A percentile compares a stretch with the other conserved stretches of the same genome.
Conservation (phyloP, 2,797 vertebrate genomes). For the Phoebastria nigripes region DNA sequence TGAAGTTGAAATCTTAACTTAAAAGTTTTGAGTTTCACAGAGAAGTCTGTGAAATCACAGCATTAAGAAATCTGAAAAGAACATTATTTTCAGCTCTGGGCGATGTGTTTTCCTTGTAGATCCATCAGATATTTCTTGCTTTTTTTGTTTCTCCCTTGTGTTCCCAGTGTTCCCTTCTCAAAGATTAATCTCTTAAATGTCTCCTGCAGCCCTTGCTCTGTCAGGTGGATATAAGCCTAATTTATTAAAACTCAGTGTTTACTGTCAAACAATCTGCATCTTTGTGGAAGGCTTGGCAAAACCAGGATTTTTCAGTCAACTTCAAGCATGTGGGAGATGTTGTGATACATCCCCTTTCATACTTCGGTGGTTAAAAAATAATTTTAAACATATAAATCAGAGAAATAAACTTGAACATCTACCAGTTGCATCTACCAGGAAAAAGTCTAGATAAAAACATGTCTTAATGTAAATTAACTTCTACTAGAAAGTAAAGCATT, state of each 20-base stretch:
- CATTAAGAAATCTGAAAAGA: not conserved
- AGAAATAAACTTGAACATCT: not conserved
- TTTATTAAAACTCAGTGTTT: not conserved
- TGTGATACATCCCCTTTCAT: not conserved
- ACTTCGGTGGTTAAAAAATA: not conserved
- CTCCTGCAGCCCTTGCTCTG: not conserved
- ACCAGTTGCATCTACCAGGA: not conserved
- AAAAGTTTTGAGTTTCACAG: not conserved
- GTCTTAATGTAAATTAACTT: not conserved
- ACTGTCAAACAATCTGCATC: not conserved
- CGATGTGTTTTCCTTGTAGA: not conserved
- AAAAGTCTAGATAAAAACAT: not conserved
- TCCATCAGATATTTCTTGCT: not conserved
- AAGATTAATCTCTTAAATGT: constrained; percentile 27
- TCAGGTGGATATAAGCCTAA: not conserved
- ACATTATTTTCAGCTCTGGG: not conserved
- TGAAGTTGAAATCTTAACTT: not conserved
- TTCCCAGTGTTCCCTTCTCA: not conserved
- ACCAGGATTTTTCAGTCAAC: not conserved
- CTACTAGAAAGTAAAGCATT: not conserved
- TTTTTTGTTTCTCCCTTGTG: not conserved
- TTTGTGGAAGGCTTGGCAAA: not conserved
- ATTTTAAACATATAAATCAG: not conserved
- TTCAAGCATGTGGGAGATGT: not conserved
- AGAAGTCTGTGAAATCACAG: not conserved